Percentiles rank a stretch among this genome's conserved stretches.
Conservation (phyloP, 2,888 invertebrate species). For the Nomada goodeniana region DNA sequence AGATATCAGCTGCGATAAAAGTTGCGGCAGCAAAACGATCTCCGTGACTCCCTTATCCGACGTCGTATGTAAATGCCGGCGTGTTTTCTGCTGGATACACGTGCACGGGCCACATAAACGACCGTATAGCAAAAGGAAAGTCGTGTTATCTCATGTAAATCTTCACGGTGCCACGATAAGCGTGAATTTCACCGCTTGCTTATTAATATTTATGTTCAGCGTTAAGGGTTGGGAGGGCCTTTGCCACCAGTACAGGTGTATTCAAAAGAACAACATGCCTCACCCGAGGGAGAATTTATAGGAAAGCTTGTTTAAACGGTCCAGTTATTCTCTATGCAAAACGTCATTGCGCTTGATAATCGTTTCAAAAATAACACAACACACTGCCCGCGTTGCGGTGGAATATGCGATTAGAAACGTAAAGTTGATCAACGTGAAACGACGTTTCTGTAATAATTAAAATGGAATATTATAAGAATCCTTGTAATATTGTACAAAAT, state of each 20-base stretch:
- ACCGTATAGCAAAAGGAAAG: slow-evolving; percentile 73
- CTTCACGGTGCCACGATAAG: slow-evolving; percentile 81
- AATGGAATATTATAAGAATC: too few relatives aligned
- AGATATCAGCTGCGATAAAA: slow-evolving; percentile 73
- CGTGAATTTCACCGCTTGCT: slow-evolving; percentile 80
- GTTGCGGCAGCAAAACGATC: slow-evolving; percentile 73
- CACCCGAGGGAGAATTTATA: not conserved
- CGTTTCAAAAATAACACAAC: not conserved
- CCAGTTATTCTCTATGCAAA: too few relatives aligned
- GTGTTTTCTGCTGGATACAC: slow-evolving; percentile 70
- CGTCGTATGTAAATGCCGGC: slow-evolving; percentile 73
- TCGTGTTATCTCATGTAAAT: slow-evolving; percentile 79
- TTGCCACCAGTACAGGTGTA: slow-evolving; percentile 50
- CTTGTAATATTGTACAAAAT: too few relatives aligned
- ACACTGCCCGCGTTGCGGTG: too few relatives aligned
- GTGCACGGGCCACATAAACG: slow-evolving; percentile 56
- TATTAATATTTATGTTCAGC: slow-evolving; percentile 81
- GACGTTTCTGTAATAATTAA: too few relatives aligned
- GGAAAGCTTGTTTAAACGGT: not conserved
- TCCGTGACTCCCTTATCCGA: slow-evolving; percentile 73
- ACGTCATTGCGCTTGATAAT: not conserved
- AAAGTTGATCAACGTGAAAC: too few relatives aligned
- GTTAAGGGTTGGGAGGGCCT: slow-evolving; percentile 65
- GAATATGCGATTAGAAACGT: too few relatives aligned
- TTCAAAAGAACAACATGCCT: slow-evolving; percentile 53